Conservation (phyloP, 2,113 vertebrate species). For the Ammospiza caudacuta region DNA sequence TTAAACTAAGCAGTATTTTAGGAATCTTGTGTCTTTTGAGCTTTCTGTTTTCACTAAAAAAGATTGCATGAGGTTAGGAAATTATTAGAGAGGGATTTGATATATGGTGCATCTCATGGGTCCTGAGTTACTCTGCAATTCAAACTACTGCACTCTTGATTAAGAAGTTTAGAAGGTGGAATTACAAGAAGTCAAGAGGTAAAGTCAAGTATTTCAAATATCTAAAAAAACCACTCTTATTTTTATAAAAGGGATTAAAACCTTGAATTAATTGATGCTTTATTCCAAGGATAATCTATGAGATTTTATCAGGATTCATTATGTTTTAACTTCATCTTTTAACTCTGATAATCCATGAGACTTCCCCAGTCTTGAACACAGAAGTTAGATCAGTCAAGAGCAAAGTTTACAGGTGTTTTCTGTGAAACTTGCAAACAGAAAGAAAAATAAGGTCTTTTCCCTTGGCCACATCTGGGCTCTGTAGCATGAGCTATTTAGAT, state of each 20-base stretch:
- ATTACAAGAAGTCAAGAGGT: slow-evolving; percentile 4
- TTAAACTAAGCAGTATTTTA: neutral
- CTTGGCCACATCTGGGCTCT: neutral
- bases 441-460: neutral
- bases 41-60: neutral
- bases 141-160: slow-evolving; percentile 7
- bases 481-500: neutral
- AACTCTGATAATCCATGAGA: neutral
- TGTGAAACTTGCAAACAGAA: neutral
- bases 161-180: slow-evolving; percentile 11
- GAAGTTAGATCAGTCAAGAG: neutral
- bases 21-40: neutral
- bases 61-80: neutral
- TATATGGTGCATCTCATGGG: neutral
- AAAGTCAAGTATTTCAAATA: slow-evolving; percentile 22
- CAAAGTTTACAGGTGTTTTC: neutral
- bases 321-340: neutral
- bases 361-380: neutral
- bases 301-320: slow-evolving; percentile 25
- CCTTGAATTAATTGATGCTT: neutral
- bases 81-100: neutral
- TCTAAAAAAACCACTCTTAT: neutral
- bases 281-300: neutral
- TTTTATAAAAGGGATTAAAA: slow-evolving; percentile 9
- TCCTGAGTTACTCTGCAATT: slow-evolving; percentile 10